Conservation (phyloP, 2,797 vertebrate genomes). For the Notolabrus celidotus region DNA sequence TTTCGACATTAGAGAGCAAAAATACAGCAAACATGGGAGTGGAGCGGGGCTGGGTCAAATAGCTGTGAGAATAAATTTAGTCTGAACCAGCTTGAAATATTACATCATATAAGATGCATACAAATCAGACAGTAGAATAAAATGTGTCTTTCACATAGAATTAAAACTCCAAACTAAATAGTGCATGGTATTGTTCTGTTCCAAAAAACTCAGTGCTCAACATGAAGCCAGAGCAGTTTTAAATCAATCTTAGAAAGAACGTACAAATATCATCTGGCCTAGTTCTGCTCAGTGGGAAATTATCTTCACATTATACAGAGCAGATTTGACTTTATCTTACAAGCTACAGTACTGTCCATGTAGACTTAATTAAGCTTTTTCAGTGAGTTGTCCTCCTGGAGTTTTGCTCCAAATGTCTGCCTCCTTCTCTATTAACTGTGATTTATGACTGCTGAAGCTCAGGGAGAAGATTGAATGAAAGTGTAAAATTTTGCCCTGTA, state of each 20-base stretch:
- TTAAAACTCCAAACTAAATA: constrained; percentile 1
- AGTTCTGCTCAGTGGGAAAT: constrained; percentile 60
- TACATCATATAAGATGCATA: constrained; percentile 6
- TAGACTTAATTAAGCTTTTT: constrained; percentile 76
- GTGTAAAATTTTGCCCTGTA: constrained; percentile 8
- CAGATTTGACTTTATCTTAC: constrained; percentile 58
- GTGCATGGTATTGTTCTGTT: background rate
- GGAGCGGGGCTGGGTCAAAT: constrained; percentile 8
- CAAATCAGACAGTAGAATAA: constrained; percentile 4
- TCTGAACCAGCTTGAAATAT: constrained; percentile 40
- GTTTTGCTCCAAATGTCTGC: constrained; percentile 56
- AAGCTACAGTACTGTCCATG: constrained; percentile 50
- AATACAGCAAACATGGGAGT: constrained; percentile 9
- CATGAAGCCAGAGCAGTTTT: background rate
- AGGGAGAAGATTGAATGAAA: constrained; percentile 40
- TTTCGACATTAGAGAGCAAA: constrained; percentile 24
- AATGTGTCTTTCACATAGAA: constrained; percentile 13
- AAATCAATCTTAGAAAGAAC: constrained; percentile 48
- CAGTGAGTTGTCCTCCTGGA: constrained; percentile 66
- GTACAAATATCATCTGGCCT: constrained; percentile 53
- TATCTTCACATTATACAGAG: constrained; percentile 55
- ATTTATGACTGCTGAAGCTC: constrained; percentile 63
- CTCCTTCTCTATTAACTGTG: constrained; percentile 62
- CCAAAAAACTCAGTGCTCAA: background rate
- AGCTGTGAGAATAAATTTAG: constrained; percentile 11